Evolutionary conservation across 2,888 invertebrate species (phyloP), one percentile per base, ranked within the genome.

Genomic region (Lasioglossum malachurum): DNA sequence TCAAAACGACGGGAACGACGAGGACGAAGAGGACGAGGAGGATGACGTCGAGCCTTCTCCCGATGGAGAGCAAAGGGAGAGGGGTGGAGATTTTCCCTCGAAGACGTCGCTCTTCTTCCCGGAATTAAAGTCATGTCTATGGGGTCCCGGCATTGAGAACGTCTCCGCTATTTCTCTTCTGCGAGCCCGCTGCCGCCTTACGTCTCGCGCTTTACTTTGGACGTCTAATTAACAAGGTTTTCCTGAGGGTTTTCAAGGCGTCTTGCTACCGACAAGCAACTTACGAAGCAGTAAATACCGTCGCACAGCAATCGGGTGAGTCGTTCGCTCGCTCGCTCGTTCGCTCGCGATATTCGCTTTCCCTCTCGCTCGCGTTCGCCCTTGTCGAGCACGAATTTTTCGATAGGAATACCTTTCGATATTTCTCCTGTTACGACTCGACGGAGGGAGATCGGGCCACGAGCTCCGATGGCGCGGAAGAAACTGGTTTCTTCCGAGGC

Each of bases 141-240:
- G 79, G 82, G 81, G 82, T 80, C 71, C 72, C 81, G 75, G 80
- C 88, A 84, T 88, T 80, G 88, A 83, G 89, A 89, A 83, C 80
- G 76, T 83, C 82, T 75, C 81, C 73, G 90, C 82, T 78, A 73
- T 84, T 83, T 87, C 84, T 80, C 84, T 76, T 78, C 74, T 38
- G 53, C 75, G 27, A 46, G 71, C 57, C 64, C 38, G 72, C 44
- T 73, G 57, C 79, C 44, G 73, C 89, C 83, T 85, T 76, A 57
- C 75, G 89, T 86, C 87, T 80, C 79, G 81, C 84, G 84, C 75
- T 89, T 88, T 75, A 89, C 82, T 84, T 82, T 73, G 88, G 88
- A 88, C 84, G 78, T 91, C 90, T 91, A 91, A 91, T 91, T 91
- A 91, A 90, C 91, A 87, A 80, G 88, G 73, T 89, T 89, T 87